phyloP scores from a whole-genome alignment of 2,113 vertebrate genomes.

The Forbesichthys papilliferus region DNA sequence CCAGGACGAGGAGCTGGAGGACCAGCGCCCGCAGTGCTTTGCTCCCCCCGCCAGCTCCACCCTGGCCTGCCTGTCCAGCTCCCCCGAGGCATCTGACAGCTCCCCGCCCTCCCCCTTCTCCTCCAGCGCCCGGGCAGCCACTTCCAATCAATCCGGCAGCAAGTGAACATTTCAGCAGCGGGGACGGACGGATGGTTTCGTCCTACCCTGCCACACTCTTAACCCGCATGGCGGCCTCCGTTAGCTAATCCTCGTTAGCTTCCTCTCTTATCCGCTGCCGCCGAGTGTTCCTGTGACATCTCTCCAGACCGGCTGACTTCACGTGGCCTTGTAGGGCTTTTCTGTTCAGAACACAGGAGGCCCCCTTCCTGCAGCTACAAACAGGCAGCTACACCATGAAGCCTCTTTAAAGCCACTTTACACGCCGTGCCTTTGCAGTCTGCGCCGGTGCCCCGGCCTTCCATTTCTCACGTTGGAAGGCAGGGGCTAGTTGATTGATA shows the following conservation, averaged over 20 bases:
- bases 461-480: conserved; percentile 46
- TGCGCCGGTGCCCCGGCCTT: conserved; percentile 6
- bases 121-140: conserved; percentile 11
- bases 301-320: conserved; percentile 12
- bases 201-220: background rate
- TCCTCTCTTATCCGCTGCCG: background rate
- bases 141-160: conserved; percentile 14
- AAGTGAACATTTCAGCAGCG: conserved; percentile 9
- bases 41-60: background rate
- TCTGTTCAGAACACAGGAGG: conserved; percentile 1
- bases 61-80: background rate
- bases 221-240: conserved; percentile 3
- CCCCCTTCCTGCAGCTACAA: background rate
- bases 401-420: conserved; percentile 1
- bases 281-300: conserved; percentile 1
- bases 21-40: background rate
- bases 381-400: background rate
- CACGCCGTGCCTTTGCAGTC: conserved; percentile 4
- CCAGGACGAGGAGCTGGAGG: conserved; percentile 75
- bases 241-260: conserved; percentile 6
- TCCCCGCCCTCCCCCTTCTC: background rate
- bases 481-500: conserved; percentile 7
- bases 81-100: background rate
- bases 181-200: background rate
- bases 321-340: conserved; percentile 4